Conservation (phyloP, 2,113 vertebrate species). For the Microtus richardsoni region DNA sequence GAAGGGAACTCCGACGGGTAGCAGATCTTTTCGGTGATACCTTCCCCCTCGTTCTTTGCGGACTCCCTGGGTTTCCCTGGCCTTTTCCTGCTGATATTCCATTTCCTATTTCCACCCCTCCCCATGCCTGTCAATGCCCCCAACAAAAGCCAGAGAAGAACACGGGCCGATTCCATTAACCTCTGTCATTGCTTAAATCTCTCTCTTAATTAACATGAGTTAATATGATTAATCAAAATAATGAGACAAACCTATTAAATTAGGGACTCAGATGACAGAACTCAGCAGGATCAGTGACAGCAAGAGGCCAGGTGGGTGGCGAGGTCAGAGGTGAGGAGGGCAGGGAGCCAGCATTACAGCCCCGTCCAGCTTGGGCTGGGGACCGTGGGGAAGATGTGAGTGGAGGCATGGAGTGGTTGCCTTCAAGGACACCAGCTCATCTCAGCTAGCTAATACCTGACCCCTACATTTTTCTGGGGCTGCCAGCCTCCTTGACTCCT, state of each 20-base stretch:
- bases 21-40: slow-evolving; percentile 90
- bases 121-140: not conserved
- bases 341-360: not conserved
- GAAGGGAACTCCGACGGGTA: slow-evolving; percentile 93
- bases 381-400: accelerated
- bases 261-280: slow-evolving; percentile 95
- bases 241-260: slow-evolving; percentile 99
- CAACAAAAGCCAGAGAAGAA: slow-evolving; percentile 84
- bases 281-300: slow-evolving; percentile 86
- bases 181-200: slow-evolving; percentile 98
- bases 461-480: not conserved
- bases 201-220: slow-evolving; percentile 99
- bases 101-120: not conserved
- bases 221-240: slow-evolving; percentile 99
- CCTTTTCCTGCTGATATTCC: not conserved
- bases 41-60: slow-evolving; percentile 45
- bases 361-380: not conserved
- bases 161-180: slow-evolving; percentile 98
- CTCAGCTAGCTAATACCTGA: not conserved
- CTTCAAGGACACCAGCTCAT: not conserved
- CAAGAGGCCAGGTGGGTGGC: slow-evolving; percentile 61
- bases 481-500: not conserved
- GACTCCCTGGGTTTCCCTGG: not conserved
- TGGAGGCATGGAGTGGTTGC: not conserved
- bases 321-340: slow-evolving; percentile 1